A percentile compares a stretch with the other conserved stretches of the same genome.
Conservation (phyloP, 2,797 vertebrate genomes). For the Cirrhinus molitorella region DNA sequence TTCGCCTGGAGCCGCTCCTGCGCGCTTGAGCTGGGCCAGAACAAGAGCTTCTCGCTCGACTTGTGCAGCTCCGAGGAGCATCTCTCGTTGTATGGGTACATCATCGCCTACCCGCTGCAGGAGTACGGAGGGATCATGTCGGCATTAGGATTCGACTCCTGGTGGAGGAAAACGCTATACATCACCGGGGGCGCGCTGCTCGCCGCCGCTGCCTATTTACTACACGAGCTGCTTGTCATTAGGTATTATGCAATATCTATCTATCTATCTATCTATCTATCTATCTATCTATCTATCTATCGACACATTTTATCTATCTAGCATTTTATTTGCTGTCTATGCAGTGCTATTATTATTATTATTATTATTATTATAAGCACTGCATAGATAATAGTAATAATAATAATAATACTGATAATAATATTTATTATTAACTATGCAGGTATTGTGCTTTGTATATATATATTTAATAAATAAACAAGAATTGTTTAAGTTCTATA, state of each 20-base stretch:
- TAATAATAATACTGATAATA: background rate
- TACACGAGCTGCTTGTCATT: slow-evolving; percentile 94
- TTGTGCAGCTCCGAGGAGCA: slow-evolving; percentile 85
- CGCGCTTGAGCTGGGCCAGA: slow-evolving; percentile 92
- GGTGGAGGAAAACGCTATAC: slow-evolving; percentile 98
- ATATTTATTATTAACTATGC: background rate
- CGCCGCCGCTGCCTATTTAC: slow-evolving; percentile 94
- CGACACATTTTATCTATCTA: too few species aligned
- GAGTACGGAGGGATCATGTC: slow-evolving; percentile 93
- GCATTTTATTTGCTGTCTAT: too few species aligned
- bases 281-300: background rate
- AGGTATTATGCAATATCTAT: slow-evolving; percentile 79
- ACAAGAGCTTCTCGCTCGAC: slow-evolving; percentile 84
- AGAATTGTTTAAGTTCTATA: background rate
- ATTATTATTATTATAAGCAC: too few species aligned
- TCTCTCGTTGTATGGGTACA: slow-evolving; percentile 91
- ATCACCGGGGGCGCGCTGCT: slow-evolving; percentile 96
- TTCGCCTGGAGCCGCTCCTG: slow-evolving; percentile 91
- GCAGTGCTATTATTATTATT: too few species aligned
- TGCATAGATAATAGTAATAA: background rate
- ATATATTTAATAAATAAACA: background rate
- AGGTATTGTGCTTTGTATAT: background rate
- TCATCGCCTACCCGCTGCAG: slow-evolving; percentile 91
- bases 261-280: background rate
- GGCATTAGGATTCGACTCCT: slow-evolving; percentile 92